Evolutionary conservation across 2,113 vertebrate genomes (phyloP), one percentile per base, ranked within the genome.

Genomic region (Nibea albiflora): DNA sequence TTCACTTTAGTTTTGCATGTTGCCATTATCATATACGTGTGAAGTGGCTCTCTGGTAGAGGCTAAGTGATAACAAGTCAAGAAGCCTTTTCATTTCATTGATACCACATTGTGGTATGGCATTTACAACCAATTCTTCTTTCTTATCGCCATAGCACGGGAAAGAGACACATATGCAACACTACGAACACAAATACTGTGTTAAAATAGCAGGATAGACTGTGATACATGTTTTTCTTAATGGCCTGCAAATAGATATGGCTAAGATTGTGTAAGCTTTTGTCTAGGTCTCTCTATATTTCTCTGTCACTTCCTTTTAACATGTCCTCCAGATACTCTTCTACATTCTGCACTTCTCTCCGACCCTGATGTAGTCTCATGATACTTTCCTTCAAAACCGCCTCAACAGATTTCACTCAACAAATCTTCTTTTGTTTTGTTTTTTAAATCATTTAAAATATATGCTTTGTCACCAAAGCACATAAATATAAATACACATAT

Each of bases 111-210:
- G 4, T 50, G 5, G 17, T 31, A n/a, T 64, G 72, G n/a, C 72
- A 63, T 74, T 74, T 74, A 58, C 14, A 15, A 28, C 57, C 57
- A 16, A 28, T 28, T 58, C 14, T 58, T 28, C n/a, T 54, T 56
- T 57, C 3, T 17, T 17, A 9, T 58, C 26, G 17, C 26, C 15
- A 28, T 31, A 56, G 12, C 11, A 56, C 15, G 22, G 1, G 5
- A 56, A 24, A 26, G 22, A 24, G 4, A 15, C 20, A 53, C n/a
- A 17, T 11, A 10, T 39, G 35, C 8, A 39, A 39, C 35, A 39
- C 35, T 39, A 9, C 8, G 35, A 39, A 31, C 31, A 31, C 31
- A 31, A 31, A 75, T 28, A 42, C 14, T 42, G 6, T 50, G 19
- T 12, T 16, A 39, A 39, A 47, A 62, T 65, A 70, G 22, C 31